Conservation (phyloP, 1,140 invertebrate genomes). For the Brachionus sp. region DNA sequence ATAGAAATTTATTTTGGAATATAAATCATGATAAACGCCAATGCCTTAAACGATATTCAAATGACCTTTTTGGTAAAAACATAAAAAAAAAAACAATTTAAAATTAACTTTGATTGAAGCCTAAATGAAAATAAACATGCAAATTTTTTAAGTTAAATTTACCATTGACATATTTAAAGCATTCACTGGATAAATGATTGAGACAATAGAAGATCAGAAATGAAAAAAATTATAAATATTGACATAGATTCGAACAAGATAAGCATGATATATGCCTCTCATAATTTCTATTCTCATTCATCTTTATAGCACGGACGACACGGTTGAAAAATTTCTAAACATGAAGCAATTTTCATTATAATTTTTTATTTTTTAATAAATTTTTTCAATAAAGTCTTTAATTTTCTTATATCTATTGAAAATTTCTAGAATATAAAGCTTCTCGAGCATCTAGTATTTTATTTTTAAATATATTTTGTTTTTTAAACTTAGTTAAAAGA, state of each 20-base stretch:
- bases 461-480: background rate
- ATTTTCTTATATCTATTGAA: background rate
- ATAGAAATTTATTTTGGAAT: too few relatives aligned
- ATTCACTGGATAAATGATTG: background rate
- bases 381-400: background rate
- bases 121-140: background rate
- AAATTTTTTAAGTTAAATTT: background rate
- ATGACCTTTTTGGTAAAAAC: background rate
- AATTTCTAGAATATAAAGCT: background rate
- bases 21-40: background rate
- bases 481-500: background rate
- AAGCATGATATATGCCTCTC: background rate
- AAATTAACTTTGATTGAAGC: background rate
- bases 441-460: background rate
- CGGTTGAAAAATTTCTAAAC: constrained; percentile 32
- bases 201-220: background rate
- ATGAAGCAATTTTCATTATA: constrained; percentile 12
- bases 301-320: background rate
- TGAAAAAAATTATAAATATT: background rate
- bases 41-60: background rate
- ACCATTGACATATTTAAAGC: background rate
- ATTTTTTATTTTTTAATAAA: background rate
- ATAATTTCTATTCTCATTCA: background rate
- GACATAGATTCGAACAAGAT: constrained; percentile 6
- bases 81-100: background rate